phyloP scores from a whole-genome alignment of 2,113 vertebrate genomes.

The Ornithorhynchus anatinus region DNA sequence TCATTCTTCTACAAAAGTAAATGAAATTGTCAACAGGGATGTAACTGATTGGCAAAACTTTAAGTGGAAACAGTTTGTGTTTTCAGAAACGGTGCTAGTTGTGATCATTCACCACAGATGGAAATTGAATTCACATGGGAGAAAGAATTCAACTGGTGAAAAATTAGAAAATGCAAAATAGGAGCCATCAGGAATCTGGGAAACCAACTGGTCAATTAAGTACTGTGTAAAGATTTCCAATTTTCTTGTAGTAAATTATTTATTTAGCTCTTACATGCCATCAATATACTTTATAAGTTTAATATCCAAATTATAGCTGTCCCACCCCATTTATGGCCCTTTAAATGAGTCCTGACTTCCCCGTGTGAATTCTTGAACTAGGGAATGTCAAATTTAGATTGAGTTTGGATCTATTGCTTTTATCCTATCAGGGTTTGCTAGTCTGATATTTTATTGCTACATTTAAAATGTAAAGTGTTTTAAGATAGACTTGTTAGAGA shows the following conservation, averaged over 20 bases:
- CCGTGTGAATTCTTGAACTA: conserved; percentile 76
- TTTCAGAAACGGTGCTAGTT: conserved; percentile 48
- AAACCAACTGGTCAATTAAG: conserved; percentile 74
- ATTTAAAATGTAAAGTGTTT: conserved; percentile 84
- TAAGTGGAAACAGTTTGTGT: conserved; percentile 44
- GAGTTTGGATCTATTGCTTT: conserved; percentile 84
- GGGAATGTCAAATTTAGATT: conserved; percentile 83
- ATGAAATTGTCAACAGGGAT: conserved; percentile 59
- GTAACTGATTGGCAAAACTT: conserved; percentile 55
- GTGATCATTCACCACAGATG: conserved; percentile 41
- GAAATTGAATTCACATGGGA: conserved; percentile 59
- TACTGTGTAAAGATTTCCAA: conserved; percentile 80
- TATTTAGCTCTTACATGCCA: conserved; percentile 76
- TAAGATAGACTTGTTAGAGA: conserved; percentile 75
- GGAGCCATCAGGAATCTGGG: conserved; percentile 49
- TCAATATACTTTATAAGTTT: conserved; percentile 82
- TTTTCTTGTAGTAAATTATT: conserved; percentile 83
- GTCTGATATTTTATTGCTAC: conserved; percentile 78
- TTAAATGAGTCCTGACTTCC: conserved; percentile 79
- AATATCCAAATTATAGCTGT: conserved; percentile 81
- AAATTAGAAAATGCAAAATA: conserved; percentile 56
- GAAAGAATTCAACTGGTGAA: conserved; percentile 37
- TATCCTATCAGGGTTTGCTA: conserved; percentile 76
- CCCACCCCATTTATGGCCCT: conserved; percentile 80
- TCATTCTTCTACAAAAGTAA: conserved; percentile 61